A percentile compares a stretch with the other conserved stretches of the same genome.
These are phyloP conservation scores for Lutjanus argentimaculatus DNA, from an alignment of 2,797 vertebrate genomes.

Conservation along the genomic window DNA sequence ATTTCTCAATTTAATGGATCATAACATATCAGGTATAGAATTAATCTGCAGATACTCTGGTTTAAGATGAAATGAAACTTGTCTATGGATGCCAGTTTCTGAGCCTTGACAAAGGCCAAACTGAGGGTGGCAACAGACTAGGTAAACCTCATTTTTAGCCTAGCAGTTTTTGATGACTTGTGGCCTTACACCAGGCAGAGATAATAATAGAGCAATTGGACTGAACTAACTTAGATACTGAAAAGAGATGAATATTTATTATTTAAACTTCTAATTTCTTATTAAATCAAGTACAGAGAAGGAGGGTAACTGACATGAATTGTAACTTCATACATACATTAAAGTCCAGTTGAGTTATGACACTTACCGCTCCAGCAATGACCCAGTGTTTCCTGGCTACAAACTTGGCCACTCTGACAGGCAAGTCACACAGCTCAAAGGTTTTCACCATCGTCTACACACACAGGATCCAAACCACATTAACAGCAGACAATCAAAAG, in stretches of 20 bases:
- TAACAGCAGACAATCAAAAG: background rate
- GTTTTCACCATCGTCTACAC: constrained; percentile 93
- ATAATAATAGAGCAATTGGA: background rate
- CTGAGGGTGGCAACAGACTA: too few species aligned
- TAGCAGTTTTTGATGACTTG: too few species aligned
- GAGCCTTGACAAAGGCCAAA: too few species aligned
- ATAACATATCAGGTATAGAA: too few species aligned
- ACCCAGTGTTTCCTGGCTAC: constrained; percentile 97
- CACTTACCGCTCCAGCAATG: constrained; percentile 93
- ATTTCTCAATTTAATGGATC: too few species aligned
- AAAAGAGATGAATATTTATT: background rate
- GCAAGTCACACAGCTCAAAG: constrained; percentile 95
- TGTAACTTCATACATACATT: background rate
- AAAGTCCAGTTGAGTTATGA: background rate
- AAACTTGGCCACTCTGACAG: constrained; percentile 94
- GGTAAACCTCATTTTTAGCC: too few species aligned
- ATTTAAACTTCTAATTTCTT: background rate
- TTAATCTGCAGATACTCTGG: too few species aligned
- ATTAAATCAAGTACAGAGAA: background rate
- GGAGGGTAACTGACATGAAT: background rate
- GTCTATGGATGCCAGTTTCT: too few species aligned
- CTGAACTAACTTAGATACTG: background rate
- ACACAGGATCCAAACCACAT: constrained; percentile 7
- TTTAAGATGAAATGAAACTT: too few species aligned
- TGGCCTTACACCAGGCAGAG: background rate